Conservation (phyloP, 1,140 invertebrate genomes). For the Kradibia gibbosae region DNA sequence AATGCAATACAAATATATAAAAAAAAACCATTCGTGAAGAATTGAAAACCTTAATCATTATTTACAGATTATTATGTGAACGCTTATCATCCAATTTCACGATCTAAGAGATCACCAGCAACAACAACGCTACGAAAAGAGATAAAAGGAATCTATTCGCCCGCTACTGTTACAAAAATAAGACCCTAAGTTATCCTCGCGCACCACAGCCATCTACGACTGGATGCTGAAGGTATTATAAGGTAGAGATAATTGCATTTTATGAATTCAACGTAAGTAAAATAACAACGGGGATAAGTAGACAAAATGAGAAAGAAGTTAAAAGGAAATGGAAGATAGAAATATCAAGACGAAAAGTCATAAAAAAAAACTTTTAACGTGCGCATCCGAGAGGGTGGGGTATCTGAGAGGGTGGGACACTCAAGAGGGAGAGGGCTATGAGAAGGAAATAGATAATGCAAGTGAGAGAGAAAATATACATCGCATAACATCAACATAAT, state of each 20-base stretch:
- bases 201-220: slow-evolving; percentile 11
- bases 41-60: slow-evolving; percentile 21
- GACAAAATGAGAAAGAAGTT: slow-evolving; percentile 16
- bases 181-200: slow-evolving; percentile 12
- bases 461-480: neutral
- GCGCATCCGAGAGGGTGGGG: no score
- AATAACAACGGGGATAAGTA: neutral
- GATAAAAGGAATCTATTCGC: neutral
- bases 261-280: slow-evolving; percentile 64
- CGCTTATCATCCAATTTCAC: neutral
- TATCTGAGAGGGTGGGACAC: no score
- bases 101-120: neutral
- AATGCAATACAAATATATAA: neutral
- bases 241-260: slow-evolving; percentile 61
- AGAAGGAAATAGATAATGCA: slow-evolving; percentile 15
- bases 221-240: neutral
- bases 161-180: neutral
- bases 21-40: neutral
- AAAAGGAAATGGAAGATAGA: slow-evolving; percentile 46
- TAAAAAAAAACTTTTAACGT: no score
- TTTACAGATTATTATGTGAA: slow-evolving; percentile 16
- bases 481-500: slow-evolving; percentile 70
- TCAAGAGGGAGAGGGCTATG: neutral
- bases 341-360: no score
- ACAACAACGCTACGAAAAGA: neutral